These are phyloP conservation scores for Drosophila santomea DNA, from an alignment of 1,140 invertebrate genomes.

Conservation along the genomic window DNA sequence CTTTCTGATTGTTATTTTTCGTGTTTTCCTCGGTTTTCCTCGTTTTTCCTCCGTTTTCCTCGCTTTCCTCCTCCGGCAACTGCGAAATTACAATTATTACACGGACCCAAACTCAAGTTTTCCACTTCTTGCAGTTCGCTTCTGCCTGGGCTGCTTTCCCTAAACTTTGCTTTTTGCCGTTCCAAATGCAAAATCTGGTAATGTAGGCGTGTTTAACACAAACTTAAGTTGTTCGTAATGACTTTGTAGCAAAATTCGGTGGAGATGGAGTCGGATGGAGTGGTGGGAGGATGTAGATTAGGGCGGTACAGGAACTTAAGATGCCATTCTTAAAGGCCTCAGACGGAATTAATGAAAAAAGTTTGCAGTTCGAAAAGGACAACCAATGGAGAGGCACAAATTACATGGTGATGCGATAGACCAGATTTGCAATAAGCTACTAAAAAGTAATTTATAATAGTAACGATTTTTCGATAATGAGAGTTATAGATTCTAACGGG, in stretches of 20 bases:
- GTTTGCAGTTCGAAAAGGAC: slow-evolving; percentile 35
- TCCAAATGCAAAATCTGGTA: slow-evolving; percentile 73
- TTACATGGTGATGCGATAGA: not conserved
- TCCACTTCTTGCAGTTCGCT: slow-evolving; percentile 55
- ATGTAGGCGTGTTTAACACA: slow-evolving; percentile 79
- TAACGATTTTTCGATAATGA: not conserved
- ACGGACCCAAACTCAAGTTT: slow-evolving; percentile 44
- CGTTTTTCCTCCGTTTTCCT: slow-evolving; percentile 25
- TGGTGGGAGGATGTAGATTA: slow-evolving; percentile 1
- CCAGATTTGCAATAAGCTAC: not conserved
- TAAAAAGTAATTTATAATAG: not conserved
- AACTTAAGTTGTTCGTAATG: slow-evolving; percentile 80
- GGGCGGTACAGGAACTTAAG: slow-evolving; percentile 9
- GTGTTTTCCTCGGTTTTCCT: slow-evolving; percentile 51
- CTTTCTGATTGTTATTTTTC: slow-evolving; percentile 84
- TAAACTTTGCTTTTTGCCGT: slow-evolving; percentile 57
- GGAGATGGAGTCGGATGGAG: not conserved
- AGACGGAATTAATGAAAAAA: slow-evolving; percentile 70
- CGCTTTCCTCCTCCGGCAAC: slow-evolving; percentile 45
- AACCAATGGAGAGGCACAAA: slow-evolving; percentile 7
- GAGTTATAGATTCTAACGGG: not conserved
- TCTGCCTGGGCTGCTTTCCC: slow-evolving; percentile 22
- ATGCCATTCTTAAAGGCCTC: slow-evolving; percentile 40
- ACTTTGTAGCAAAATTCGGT: slow-evolving; percentile 59
- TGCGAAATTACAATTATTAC: slow-evolving; percentile 83